Percentiles rank a stretch among this genome's conserved stretches.
These are phyloP conservation scores for Takifugu rubripes DNA, from an alignment of 2,797 vertebrate genomes.

Conservation along the genomic window DNA sequence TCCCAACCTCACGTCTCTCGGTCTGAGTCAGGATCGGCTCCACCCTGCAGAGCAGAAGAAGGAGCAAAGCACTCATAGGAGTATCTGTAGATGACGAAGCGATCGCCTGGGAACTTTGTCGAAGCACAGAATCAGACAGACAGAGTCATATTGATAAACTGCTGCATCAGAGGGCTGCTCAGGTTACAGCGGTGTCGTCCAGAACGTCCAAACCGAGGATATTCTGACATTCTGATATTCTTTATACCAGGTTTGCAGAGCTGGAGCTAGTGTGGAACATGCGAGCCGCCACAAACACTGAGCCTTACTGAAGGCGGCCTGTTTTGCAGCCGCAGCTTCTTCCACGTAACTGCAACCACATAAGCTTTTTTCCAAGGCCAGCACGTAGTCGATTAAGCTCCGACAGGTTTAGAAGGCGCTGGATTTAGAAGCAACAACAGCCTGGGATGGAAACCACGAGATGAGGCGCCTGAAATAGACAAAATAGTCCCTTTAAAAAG, in stretches of 20 bases:
- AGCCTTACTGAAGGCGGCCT: neutral
- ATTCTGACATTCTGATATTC: no score
- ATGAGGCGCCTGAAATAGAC: constrained; percentile 53
- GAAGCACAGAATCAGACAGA: constrained; percentile 45
- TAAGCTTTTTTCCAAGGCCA: constrained; percentile 30
- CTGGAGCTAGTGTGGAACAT: no score
- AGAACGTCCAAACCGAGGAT: no score
- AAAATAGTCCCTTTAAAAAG: constrained; percentile 55
- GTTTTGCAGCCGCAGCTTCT: neutral
- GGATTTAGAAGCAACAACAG: constrained; percentile 52
- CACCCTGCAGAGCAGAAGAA: constrained; percentile 36
- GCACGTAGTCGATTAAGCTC: constrained; percentile 19
- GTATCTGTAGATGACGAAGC: constrained; percentile 43
- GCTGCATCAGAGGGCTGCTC: constrained; percentile 2
- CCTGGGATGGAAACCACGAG: constrained; percentile 55
- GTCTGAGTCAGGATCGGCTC: constrained; percentile 49
- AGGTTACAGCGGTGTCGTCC: no score
- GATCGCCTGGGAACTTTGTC: constrained; percentile 14
- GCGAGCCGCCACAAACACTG: neutral
- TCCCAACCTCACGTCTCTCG: constrained; percentile 12
- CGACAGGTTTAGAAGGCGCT: constrained; percentile 29
- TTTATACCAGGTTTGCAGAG: no score
- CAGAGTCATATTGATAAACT: constrained; percentile 53
- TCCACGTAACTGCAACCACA: constrained; percentile 47
- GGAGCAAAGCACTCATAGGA: constrained; percentile 48